Evolutionary conservation across 1,140 invertebrate genomes (phyloP).

Genomic region (Drosophila jambulina): DNA sequence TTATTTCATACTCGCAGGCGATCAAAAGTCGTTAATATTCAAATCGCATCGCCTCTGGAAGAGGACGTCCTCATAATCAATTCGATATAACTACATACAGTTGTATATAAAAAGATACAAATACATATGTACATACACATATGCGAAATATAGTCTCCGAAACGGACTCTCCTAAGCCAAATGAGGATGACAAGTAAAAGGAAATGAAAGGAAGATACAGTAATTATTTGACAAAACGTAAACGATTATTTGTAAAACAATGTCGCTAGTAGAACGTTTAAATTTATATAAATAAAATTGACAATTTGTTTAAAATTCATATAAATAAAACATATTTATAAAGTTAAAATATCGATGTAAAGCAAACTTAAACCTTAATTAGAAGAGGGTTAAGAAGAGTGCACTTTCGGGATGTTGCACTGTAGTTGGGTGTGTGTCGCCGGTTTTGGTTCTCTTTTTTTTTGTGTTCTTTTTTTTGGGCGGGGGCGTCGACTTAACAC

Average conservation of each 20-base stretch:
- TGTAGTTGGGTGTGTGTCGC: conserved; percentile 13
- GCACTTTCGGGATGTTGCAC: neutral
- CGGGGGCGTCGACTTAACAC: conserved; percentile 38
- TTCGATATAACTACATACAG: neutral
- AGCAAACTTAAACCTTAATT: neutral
- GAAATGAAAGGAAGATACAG: conserved; percentile 7
- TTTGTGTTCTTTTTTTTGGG: conserved; percentile 22
- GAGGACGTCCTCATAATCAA: conserved; percentile 29
- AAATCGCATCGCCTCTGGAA: conserved; percentile 49
- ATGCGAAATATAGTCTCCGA: conserved; percentile 13
- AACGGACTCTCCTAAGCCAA: conserved; percentile 17
- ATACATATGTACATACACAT: neutral
- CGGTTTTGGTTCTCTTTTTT: conserved; percentile 1
- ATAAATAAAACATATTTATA: neutral
- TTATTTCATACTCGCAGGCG: conserved; percentile 44
- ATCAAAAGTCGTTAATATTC: conserved; percentile 67
- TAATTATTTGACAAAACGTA: neutral
- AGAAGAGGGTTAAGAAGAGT: too few species aligned
- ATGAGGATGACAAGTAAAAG: neutral
- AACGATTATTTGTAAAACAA: too few species aligned
- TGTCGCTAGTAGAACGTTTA: too few species aligned
- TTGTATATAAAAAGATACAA: neutral
- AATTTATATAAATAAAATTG: neutral
- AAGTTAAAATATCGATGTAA: neutral
- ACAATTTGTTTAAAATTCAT: neutral